Base-by-base conservation (phyloP, 2,113 vertebrate species). In the Rhinolophus ferrumequinum region DNA sequence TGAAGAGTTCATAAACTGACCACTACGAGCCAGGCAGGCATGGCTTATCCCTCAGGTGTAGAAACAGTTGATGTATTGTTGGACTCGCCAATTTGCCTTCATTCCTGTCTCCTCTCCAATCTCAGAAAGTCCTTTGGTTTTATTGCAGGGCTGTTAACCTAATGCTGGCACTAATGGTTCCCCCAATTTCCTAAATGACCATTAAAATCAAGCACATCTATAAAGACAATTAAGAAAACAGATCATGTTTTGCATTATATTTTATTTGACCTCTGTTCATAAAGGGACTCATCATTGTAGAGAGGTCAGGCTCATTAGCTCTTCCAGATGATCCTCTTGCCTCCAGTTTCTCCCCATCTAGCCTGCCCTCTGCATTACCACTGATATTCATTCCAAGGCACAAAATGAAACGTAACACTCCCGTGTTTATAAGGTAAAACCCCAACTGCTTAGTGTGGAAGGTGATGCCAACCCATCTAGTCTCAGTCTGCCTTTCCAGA, bases 221-320 rank as follows among this genome's bases (percentile, higher is more conserved):
- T 86, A 81, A 94, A 92, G 88, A 89, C 10, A 67, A 30, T 41
- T 67, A 86, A 72, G 88, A 87, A 58, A 11, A 54, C 70, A 35
- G 30, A 52, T 33, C 15, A 28, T 80, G 56, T 77, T 79, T 82
- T 85, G 41, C 41, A 30, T 70, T 79, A 8, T 47, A 24, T 67
- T 62, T 93, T 81, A 30, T 62, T 92, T 82, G 50, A 69, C 73
- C 4, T 64, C 16, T 66, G 16, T 50, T 60, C 50, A 13, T 62
- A 73, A 94, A 92, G n/a, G 24, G 41, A 8, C 47, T 22, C 35
- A 54, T 87, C 14, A 1, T 1, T 41, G n/a, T 64, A 75, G 69
- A 60, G 19, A 81, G 2, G 52, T 33, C 19, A 62, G n/a, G 6
- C 56, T 50, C 66, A n/a, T 80, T 88, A 64, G 14, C 30, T 91